Evolutionary conservation across 64 coral and sea anemone species (phyloP).

Genomic region (Pocillopora verrucosa): DNA sequence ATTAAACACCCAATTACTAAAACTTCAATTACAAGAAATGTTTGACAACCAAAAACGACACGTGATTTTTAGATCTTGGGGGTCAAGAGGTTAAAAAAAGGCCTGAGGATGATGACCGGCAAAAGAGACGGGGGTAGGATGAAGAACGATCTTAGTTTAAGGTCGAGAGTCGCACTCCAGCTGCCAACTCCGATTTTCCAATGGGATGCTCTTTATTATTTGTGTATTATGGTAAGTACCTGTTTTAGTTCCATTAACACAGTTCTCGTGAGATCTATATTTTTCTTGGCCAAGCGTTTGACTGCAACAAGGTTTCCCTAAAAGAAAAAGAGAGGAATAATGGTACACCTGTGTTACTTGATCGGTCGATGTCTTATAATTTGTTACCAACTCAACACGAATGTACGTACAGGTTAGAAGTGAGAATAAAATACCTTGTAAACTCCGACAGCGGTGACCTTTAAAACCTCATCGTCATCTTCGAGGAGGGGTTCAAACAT

Average conservation of each 20-base stretch:
- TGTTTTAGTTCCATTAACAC: constrained; percentile 94
- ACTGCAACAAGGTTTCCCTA: constrained; percentile 88
- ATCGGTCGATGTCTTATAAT: not conserved
- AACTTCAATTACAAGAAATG: no score
- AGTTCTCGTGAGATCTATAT: constrained; percentile 86
- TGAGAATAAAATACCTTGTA: constrained; percentile 40
- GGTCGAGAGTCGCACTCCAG: no score
- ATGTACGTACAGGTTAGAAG: not conserved
- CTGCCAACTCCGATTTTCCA: no score
- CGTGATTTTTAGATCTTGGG: no score
- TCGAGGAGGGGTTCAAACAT: constrained; percentile 52
- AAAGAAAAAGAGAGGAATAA: not conserved
- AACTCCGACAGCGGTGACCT: constrained; percentile 36
- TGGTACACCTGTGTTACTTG: not conserved
- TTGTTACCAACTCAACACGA: not conserved
- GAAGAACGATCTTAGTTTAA: no score
- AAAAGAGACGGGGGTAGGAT: no score
- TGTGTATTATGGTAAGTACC: constrained; percentile 24
- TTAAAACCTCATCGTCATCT: constrained; percentile 59
- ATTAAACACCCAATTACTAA: no score
- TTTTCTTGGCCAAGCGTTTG: constrained; percentile 79
- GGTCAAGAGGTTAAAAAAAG: no score
- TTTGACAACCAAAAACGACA: no score
- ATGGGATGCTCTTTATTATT: not conserved
- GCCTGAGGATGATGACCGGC: no score